phyloP scores from a whole-genome alignment of 2,113 vertebrate genomes.

The Tetrao urogallus region DNA sequence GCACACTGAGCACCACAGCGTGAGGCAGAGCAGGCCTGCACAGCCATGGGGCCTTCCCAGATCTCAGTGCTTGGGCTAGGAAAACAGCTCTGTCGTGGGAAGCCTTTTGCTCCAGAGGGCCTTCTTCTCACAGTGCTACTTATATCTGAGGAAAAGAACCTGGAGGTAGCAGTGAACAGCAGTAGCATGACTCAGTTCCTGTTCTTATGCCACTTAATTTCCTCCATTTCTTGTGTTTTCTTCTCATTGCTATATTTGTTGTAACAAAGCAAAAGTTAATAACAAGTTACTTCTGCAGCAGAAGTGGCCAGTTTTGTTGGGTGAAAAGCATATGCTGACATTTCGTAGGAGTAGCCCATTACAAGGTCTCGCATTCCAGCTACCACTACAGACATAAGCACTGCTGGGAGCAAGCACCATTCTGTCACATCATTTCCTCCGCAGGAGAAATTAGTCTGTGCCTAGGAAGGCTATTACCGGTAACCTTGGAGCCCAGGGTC shows the following conservation, averaged over 20 bases:
- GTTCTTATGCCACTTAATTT: neutral
- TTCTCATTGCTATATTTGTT: neutral
- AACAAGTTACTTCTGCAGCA: neutral
- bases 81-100: neutral
- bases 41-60: too few species aligned
- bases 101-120: neutral
- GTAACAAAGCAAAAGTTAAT: neutral
- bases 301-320: neutral
- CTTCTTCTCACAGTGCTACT: neutral
- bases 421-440: neutral
- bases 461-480: neutral
- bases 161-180: neutral
- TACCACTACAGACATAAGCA: neutral
- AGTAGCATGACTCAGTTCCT: neutral
- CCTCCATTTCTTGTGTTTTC: neutral
- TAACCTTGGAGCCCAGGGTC: neutral
- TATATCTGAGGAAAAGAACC: neutral
- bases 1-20: neutral
- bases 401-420: neutral
- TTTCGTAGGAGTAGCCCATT: neutral
- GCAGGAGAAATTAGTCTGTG: neutral
- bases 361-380: constrained; percentile 19
- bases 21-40: neutral
- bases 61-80: neutral
- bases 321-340: neutral